Evolutionary conservation across 2,888 invertebrate species (phyloP).

Genomic region (Eutolmus rufibarbis): DNA sequence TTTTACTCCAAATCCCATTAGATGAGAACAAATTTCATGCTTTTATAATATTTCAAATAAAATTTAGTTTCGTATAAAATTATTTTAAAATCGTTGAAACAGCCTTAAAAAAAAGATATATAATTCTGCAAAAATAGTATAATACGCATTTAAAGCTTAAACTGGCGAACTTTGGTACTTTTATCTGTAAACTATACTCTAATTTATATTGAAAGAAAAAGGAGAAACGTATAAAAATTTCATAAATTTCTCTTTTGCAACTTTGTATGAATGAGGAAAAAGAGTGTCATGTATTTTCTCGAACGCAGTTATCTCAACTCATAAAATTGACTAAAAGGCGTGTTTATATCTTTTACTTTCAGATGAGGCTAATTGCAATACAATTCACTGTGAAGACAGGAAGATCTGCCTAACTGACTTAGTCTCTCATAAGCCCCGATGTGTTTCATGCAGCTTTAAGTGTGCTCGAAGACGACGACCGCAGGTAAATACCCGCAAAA

Average conservation of each 20-base stretch:
- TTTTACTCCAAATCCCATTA: too few relatives aligned
- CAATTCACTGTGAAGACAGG: slow-evolving; percentile 71
- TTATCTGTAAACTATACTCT: too few relatives aligned
- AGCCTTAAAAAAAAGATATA: too few relatives aligned
- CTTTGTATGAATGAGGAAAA: neutral
- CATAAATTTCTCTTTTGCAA: neutral
- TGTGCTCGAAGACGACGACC: slow-evolving; percentile 64
- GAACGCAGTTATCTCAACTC: neutral
- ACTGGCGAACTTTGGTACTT: too few relatives aligned
- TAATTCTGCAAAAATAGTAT: too few relatives aligned
- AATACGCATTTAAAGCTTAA: too few relatives aligned
- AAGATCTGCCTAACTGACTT: slow-evolving; percentile 74
- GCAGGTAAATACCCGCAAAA: slow-evolving; percentile 47
- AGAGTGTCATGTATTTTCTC: neutral
- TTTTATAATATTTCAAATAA: too few relatives aligned
- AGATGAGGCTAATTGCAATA: slow-evolving; percentile 73
- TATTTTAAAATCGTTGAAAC: too few relatives aligned
- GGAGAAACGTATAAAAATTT: neutral
- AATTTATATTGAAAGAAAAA: neutral
- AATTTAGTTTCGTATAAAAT: too few relatives aligned
- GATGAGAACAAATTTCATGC: too few relatives aligned
- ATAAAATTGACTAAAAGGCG: neutral
- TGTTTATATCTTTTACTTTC: slow-evolving; percentile 55
- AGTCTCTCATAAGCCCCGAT: slow-evolving; percentile 71
- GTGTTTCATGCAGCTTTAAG: slow-evolving; percentile 73